phyloP scores from a whole-genome alignment of 2,888 invertebrate genomes.

The Atethmia centrago region DNA sequence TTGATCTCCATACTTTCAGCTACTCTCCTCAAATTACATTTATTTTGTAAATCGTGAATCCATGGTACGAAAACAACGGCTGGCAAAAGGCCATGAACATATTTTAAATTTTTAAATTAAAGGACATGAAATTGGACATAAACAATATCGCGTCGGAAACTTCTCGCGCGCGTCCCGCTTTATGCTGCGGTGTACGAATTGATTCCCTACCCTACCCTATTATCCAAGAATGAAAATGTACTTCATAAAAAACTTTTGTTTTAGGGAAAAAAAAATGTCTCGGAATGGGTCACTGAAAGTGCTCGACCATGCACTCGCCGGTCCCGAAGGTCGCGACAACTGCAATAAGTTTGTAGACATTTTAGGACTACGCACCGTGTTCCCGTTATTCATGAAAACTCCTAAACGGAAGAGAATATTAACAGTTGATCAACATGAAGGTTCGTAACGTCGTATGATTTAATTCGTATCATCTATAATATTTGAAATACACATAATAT shows the following conservation, averaged over 20 bases:
- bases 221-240: neutral
- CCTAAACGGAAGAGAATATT: conserved; percentile 96
- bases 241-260: conserved; percentile 42
- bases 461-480: neutral
- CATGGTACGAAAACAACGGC: neutral
- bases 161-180: neutral
- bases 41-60: neutral
- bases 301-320: conserved; percentile 99
- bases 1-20: neutral
- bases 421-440: conserved; percentile 97
- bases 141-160: neutral
- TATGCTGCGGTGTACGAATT: neutral
- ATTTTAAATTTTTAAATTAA: no score
- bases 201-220: neutral
- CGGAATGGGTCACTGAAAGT: conserved; percentile 99
- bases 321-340: conserved; percentile 97
- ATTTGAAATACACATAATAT: neutral
- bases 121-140: neutral
- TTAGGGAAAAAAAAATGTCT: conserved; percentile 97
- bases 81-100: neutral
- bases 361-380: conserved; percentile 98
- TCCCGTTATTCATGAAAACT: conserved; percentile 99
- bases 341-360: conserved; percentile 99
- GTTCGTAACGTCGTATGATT: conserved; percentile 66
- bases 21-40: neutral